These are phyloP conservation scores for Hydrotaea cyrtoneurina DNA, from an alignment of 2,888 invertebrate species.

Conservation along the genomic window DNA sequence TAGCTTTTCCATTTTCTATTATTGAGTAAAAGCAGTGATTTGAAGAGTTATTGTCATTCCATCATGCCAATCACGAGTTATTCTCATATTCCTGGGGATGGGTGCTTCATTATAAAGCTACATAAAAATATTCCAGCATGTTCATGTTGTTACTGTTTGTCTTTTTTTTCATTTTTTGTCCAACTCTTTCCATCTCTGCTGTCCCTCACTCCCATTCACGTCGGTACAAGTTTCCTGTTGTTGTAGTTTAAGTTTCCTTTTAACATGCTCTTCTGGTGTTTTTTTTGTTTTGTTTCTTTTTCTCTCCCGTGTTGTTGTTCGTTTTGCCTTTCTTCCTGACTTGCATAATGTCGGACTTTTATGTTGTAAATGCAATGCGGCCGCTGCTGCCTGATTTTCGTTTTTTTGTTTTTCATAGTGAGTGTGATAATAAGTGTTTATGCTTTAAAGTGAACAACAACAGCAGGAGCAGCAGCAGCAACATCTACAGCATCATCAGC, in stretches of 20 bases:
- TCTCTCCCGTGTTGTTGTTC: neutral
- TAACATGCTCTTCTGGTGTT: slow-evolving; percentile 32
- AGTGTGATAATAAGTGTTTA: slow-evolving; percentile 63
- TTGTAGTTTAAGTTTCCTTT: slow-evolving; percentile 63
- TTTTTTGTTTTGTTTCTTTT: neutral
- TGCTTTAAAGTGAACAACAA: slow-evolving; percentile 71
- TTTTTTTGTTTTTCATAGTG: slow-evolving; percentile 42
- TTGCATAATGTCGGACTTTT: slow-evolving; percentile 51
- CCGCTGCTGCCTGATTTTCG: slow-evolving; percentile 17
- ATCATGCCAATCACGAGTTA: neutral
- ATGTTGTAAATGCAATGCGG: slow-evolving; percentile 13
- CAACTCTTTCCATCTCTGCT: neutral
- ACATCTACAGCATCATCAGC: slow-evolving; percentile 27
- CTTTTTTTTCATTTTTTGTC: no score
- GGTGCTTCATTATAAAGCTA: slow-evolving; percentile 50
- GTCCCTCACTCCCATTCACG: slow-evolving; percentile 23
- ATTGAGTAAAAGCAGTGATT: no score
- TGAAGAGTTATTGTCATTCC: no score
- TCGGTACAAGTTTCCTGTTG: slow-evolving; percentile 57
- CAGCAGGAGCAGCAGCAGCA: slow-evolving; percentile 29
- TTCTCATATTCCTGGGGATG: neutral
- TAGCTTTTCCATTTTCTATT: no score
- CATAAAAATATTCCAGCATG: slow-evolving; percentile 38
- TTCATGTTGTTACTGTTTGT: slow-evolving; percentile 56
- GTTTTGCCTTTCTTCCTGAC: slow-evolving; percentile 32